Evolutionary conservation across 2,113 vertebrate genomes (phyloP), one percentile per base, ranked within the genome.

Genomic region (Cavia aperea): DNA sequence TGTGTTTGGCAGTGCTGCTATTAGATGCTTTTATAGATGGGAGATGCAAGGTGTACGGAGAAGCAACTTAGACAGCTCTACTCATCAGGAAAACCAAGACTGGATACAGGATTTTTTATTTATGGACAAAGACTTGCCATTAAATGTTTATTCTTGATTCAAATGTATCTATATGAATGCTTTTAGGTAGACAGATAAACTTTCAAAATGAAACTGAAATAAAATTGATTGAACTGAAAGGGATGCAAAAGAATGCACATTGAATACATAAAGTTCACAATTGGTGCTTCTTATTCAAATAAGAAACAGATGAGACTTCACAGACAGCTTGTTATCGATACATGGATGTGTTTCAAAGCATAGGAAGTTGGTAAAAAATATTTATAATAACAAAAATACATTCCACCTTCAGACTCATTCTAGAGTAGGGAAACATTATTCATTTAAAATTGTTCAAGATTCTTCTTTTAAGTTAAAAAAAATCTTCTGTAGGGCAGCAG

Each of bases 401-500:
- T 13, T 62, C 0, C 82, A 18, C 75, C 93, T 89, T 95, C 54
- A 90, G 63, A 72, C 89, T 87, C 93, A 58, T 36, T 96, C 82
- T 66, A 84, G 90, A 92, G 90, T 39, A 88, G 36, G 19, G 4
- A 3, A 16, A 19, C 85, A n/a, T 39, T 94, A 94, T 95, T 93
- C 93, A 86, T 94, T 96, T 94, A 86, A 93, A 95, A 94, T 94
- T 95, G 5, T 95, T 96, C 91, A 94, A 96, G 49, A 46, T 19
- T 91, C 86, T 56, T 94, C 65, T 91, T 95, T 95, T 60, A 82
- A 96, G 96, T 92, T 94, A 94, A 93, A 94, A 88, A 68, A 70
- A 54, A 46, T 63, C n/a, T 66, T 95, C 81, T 78, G 39, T 54
- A n/a, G 43, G 24, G 24, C 24, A 81, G 65, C 78, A 81, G 86